Base-by-base conservation (phyloP, 2,113 vertebrate species). In the Trachemys scripta region DNA sequence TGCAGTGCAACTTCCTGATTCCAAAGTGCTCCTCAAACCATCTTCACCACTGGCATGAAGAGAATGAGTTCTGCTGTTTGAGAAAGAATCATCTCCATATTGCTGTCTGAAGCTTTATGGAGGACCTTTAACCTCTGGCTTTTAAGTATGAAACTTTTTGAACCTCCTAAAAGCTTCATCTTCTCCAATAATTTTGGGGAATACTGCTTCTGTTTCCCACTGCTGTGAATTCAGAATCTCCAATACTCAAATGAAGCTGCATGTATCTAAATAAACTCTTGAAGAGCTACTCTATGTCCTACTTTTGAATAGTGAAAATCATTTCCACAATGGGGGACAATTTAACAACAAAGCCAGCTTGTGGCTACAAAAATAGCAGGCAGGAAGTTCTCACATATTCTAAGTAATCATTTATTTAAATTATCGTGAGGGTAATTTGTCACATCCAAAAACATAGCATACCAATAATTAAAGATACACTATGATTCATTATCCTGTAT, bases 331-430 rank as follows among this genome's bases (percentile, higher is more conserved):
- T 57, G 11, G 31, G 10, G 89, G n/a, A 57, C 2, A 59, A 53
- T 62, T 80, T 56, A 84, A 17, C 25, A 90, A 7, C 8, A 94
- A 88, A 9, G 5, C 12, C 82, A 90, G 10, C 4, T 56, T 91
- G 10, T 3, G 47, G 17, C 47, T 0, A 19, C 49, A 91, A 88
- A 95, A 87, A 56, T 38, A 90, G 1, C 1, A 87, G 69, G 84
- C 56, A 82, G 22, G 1, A 87, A 91, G 80, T 57, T 89, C 11
- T 92, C 35, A 62, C 1, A 45, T 84, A 72, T 10, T 72, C 12
- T 80, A 90, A 85, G 47, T 79, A 96, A n/a, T 69, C 0, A 54
- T 80, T 92, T 90, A 57, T 76, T 82, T 16, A 94, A 94, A 51
- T 92, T 0, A 75, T 92, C 42, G 83, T 80, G 42, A 80, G 85